Percentiles rank a stretch among this genome's conserved stretches.
Conservation (phyloP, 1,140 invertebrate species). For the Periplaneta americana region DNA sequence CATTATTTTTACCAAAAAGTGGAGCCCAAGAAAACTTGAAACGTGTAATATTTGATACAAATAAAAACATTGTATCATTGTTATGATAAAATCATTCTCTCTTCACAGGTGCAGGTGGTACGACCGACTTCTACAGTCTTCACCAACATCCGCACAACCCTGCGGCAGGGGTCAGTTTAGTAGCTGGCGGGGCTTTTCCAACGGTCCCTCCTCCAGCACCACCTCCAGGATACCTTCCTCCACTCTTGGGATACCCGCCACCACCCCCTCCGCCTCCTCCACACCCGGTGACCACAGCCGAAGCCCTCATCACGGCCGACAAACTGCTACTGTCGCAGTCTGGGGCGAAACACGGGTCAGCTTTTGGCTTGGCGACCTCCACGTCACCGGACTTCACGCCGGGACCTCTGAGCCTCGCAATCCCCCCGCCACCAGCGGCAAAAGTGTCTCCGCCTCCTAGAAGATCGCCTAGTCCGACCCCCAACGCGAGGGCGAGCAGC, state of each 20-base stretch:
- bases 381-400: not conserved
- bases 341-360: not conserved
- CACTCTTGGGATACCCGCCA: conserved; percentile 8
- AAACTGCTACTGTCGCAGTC: not conserved
- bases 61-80: no score
- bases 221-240: not conserved
- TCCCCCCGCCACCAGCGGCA: not conserved
- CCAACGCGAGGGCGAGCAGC: not conserved
- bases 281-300: not conserved
- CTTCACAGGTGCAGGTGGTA: not conserved
- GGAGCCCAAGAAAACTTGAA: no score
- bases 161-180: not conserved
- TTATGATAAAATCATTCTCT: no score
- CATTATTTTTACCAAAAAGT: no score
- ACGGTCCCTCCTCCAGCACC: not conserved
- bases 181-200: not conserved
- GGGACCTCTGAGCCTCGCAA: not conserved
- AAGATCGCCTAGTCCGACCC: not conserved
- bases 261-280: not conserved
- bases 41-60: no score
- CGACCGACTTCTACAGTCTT: not conserved
- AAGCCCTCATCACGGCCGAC: not conserved
- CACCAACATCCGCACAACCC: not conserved
- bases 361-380: not conserved
- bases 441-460: not conserved